Base-by-base conservation (phyloP, 2,888 invertebrate genomes). In the Calameuta filiformis region DNA sequence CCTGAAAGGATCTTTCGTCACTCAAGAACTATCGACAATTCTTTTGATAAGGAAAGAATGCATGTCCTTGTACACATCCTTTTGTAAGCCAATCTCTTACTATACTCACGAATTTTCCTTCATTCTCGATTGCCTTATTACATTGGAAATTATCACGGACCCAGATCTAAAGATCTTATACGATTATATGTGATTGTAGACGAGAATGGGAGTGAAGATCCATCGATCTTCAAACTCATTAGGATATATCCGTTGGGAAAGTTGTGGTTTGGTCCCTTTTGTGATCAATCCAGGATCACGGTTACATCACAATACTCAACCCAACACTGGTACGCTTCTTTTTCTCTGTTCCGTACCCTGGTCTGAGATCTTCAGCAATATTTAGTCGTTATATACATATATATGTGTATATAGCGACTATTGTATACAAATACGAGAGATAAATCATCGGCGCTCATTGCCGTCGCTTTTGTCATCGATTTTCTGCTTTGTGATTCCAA, bases 391-490 rank as follows among this genome's bases (percentile, higher is more conserved):
- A 30, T 69, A 30, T 33, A 31, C 15, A 69, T 37, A 37, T 37
- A 12, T 37, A 37, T 37, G 12, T 40, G 4, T 40, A 40, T 40
- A 56, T 56, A 56, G 23, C 23, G 56, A 23, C 56, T 56, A 56
- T 56, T 71, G 71, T 31, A 9, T 12, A 71, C 3, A 84, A 86
- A 88, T 85, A 85, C 80, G 80, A 74, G 75, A 83, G 84, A 88
- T 88, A 88, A 86, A 88, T 88, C 88, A 87, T 88, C 82, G 76
- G 68, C 76, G 69, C 73, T 37, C 79, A 80, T 80, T 79, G 83
- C 81, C 80, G 83, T 75, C 81, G 74, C 73, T 76, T 77, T 81
- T 75, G 83, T 83, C 84, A 56, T 56, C 56, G 23, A 56, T 23
- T 56, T 23, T 56, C 56, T 23, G 2, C 56, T 56, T 56, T 56